phyloP scores from a whole-genome alignment of 1,140 invertebrate species.

The Bombus balteatus region DNA sequence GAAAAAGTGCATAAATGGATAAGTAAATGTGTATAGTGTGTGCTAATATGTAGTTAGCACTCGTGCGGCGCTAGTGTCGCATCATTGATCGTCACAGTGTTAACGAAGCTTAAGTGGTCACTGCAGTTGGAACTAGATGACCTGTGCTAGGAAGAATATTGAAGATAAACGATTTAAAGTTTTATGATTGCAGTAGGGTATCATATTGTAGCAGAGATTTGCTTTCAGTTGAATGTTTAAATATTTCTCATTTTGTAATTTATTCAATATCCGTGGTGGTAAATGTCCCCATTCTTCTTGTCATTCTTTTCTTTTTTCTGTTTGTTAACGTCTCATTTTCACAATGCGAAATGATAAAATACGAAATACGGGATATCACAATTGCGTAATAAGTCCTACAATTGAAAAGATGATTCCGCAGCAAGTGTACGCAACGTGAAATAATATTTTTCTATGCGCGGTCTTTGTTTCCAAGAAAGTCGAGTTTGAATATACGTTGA shows the following conservation, averaged over 20 bases:
- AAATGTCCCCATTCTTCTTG: neutral
- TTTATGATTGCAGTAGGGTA: neutral
- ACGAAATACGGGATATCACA: neutral
- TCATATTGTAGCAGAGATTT: neutral
- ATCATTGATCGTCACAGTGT: neutral
- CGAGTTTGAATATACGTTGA: neutral
- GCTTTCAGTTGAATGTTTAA: neutral
- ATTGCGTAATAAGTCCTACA: too few species aligned
- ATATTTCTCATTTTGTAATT: neutral
- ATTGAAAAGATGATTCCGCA: neutral
- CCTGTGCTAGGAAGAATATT: neutral
- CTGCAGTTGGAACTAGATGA: conserved; percentile 5
- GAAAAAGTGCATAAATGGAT: too few species aligned
- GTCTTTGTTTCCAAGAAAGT: conserved; percentile 15
- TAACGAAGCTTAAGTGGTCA: conserved; percentile 15
- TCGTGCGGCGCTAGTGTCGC: neutral
- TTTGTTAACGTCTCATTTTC: neutral
- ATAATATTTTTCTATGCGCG: neutral
- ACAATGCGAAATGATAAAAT: neutral
- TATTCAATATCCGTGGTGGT: too few species aligned
- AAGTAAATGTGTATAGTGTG: too few species aligned
- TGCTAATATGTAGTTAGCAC: too few species aligned
- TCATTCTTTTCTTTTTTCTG: too few species aligned
- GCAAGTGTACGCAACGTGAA: neutral
- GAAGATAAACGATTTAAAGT: conserved; percentile 3